A percentile compares a stretch with the other conserved stretches of the same genome.
These are phyloP conservation scores for Sus cebifrons DNA, from an alignment of 2,797 vertebrate genomes.

Conservation along the genomic window DNA sequence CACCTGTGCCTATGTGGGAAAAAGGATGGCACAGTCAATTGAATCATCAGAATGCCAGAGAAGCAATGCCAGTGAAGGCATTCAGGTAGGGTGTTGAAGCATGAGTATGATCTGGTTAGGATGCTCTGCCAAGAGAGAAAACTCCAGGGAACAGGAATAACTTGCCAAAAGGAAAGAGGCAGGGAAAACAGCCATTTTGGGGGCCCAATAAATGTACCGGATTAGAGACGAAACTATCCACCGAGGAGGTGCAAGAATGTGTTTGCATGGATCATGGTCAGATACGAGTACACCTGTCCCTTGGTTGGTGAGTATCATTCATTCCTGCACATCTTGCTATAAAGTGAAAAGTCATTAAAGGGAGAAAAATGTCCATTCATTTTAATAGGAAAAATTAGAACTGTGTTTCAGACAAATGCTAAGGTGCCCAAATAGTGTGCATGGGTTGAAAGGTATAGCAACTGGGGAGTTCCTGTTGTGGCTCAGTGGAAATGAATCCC, in stretches of 20 bases:
- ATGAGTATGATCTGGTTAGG: neutral
- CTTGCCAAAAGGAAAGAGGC: neutral
- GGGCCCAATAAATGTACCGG: neutral
- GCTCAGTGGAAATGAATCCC: too few relatives aligned
- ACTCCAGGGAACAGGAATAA: neutral
- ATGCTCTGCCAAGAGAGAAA: neutral
- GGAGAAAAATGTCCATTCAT: neutral
- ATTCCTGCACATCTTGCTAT: neutral
- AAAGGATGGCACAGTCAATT: neutral
- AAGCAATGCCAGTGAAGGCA: neutral
- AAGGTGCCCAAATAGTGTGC: neutral
- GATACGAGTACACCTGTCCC: neutral
- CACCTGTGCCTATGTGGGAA: neutral
- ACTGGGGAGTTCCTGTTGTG: neutral
- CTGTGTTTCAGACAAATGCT: neutral
- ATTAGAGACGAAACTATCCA: neutral
- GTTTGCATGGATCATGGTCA: neutral
- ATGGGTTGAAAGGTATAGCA: neutral
- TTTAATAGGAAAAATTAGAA: slow-evolving; percentile 39
- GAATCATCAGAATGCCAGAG: neutral
- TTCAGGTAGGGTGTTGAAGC: neutral
- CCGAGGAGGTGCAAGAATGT: neutral
- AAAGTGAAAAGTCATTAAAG: neutral
- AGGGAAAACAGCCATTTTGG: neutral
- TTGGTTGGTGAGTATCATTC: neutral